Base-by-base conservation (phyloP, 2,888 invertebrate species). In the Rosalia funebris region DNA sequence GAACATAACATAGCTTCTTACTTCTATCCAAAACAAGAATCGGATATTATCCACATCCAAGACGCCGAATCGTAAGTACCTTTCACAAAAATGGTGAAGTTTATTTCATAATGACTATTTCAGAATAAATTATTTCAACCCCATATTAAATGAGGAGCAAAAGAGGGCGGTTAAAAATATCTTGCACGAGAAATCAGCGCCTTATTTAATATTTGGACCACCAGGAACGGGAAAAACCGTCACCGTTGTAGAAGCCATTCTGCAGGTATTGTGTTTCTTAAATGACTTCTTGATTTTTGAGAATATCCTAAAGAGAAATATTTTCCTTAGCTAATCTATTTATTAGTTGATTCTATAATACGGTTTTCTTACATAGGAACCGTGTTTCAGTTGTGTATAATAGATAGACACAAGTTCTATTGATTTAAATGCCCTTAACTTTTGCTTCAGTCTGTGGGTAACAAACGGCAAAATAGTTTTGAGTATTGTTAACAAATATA, bases 191-290 rank as follows among this genome's bases (percentile, higher is more conserved):
- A 81, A 82, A 58, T 76, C 82, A 2, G 79, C 82, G 31, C 86
- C 86, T 1, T 87, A 87, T 72, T 77, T 88, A 45, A 77, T 88
- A 37, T 87, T 85, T 79, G 88, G 88, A 2, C 87, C 87, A 12
- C 86, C 64, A 19, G 88, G 88, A 1, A 90, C 90, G 1, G 90
- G 90, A 0, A 90, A 90, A 79, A 91, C 91, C 0, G 84, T 88
- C 1, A 91, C 91, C 0, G 71, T 91, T 4, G 88, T 90, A 1
- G 91, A 92, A 79, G 82, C 88, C 2, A 86, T 91, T 44, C 80
- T 86, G 59, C 91, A 91, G 79, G 83, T 90, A 69, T n/a, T n/a
- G n/a, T n/a, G n/a, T n/a, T n/a, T n/a, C n/a, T n/a, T n/a, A n/a
- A n/a, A n/a, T n/a, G n/a, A n/a, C n/a, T n/a, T n/a, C n/a, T n/a